Base-by-base conservation (phyloP, 2,113 vertebrate genomes). In the Microcebus tavaratra region DNA sequence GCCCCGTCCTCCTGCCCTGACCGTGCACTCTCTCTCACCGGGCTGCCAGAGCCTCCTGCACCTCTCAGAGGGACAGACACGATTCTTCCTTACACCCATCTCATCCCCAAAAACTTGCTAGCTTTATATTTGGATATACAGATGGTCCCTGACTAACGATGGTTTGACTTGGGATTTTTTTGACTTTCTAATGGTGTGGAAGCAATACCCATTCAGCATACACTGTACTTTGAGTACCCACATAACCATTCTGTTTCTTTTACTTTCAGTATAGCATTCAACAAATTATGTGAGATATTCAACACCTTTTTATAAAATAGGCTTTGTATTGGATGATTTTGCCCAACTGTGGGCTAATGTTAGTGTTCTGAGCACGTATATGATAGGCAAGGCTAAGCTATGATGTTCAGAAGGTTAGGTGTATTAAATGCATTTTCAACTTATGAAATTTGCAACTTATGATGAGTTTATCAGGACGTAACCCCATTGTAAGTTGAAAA, bases 1-100 rank as follows among this genome's bases (percentile, higher is more conserved):
- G 20, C 25, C 53, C 50, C 4, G 0, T 10, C 4, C 31, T 39
- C 3, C 2, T 13, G 6, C 6, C 39, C 36, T n/a, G 39, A 36
- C 25, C 2, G 3, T 42, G 18, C 11, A 0, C 5, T 12, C 11
- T 48, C 17, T 3, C 2, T 55, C 21, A 6, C 23, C 8, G 31
- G 55, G 61, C 10, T 5, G 25, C 59, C n/a, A n/a, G 4, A 10
- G 11, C 13, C 39, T 72, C 42, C 42, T 10, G n/a, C 7, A 20
- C 20, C 36, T 25, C 21, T 39, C 2, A 0, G 55, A 57, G 29
- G 34, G 5, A n/a, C 42, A 31, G 9, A 75, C 11, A 1, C 18
- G 34, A 4, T 27, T 73, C 36, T 42, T 61, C 23, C 31, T 25
- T 61, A 45, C 0, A 9, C 21, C 12, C 31, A n/a, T 55, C 10